phyloP scores from a whole-genome alignment of 1,140 invertebrate genomes.

The Euschistus heros region DNA sequence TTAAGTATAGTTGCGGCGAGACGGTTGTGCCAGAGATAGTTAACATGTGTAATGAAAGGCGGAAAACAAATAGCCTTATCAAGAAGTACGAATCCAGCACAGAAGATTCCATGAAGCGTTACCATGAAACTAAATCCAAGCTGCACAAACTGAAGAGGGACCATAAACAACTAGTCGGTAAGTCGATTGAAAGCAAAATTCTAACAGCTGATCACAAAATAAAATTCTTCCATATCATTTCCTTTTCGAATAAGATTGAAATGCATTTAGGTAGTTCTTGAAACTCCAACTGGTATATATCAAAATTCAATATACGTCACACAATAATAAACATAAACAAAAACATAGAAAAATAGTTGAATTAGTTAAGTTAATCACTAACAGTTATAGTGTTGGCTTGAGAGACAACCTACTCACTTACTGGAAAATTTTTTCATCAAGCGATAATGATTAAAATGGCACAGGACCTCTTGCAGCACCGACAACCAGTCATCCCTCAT shows the following conservation, averaged over 20 bases:
- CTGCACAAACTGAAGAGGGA: constrained; percentile 38
- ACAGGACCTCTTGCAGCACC: too few species aligned
- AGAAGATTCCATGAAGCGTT: constrained; percentile 32
- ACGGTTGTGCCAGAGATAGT: constrained; percentile 23
- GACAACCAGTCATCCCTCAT: too few species aligned
- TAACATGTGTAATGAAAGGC: constrained; percentile 26
- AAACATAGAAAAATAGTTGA: too few species aligned
- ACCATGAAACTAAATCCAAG: constrained; percentile 35
- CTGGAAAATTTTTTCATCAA: too few species aligned
- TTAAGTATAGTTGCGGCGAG: constrained; percentile 28
- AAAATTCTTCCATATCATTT: background rate
- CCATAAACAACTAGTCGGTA: constrained; percentile 36
- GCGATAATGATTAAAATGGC: too few species aligned
- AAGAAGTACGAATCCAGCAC: constrained; percentile 30
- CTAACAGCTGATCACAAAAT: background rate
- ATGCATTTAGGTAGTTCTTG: too few species aligned
- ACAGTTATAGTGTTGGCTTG: too few species aligned
- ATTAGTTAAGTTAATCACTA: too few species aligned
- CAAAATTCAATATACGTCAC: too few species aligned
- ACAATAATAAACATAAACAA: too few species aligned
- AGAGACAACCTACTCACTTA: too few species aligned
- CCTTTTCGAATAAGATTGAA: background rate
- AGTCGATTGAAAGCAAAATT: constrained; percentile 14
- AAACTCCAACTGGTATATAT: too few species aligned
- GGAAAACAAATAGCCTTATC: constrained; percentile 29